Evolutionary conservation across 1,140 invertebrate genomes (phyloP), one percentile per base, ranked within the genome.

Genomic region (Zaprionus tsacasi): DNA sequence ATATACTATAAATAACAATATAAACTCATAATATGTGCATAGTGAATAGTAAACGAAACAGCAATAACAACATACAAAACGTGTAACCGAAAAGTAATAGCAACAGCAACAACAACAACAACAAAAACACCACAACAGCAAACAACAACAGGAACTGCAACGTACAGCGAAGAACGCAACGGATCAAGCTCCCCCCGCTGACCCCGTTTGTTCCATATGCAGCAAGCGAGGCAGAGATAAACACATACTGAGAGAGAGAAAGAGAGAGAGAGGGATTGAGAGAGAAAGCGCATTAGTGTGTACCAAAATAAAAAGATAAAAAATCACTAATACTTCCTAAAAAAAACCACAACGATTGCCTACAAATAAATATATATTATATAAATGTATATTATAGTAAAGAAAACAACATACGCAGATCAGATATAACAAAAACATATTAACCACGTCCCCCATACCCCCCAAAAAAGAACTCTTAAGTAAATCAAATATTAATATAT

Each of bases 241-340:
- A 21, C 8, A 25, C 6, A n/a, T n/a, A n/a, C n/a, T n/a, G n/a
- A 50, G 43, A 30, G 21, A 21, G 12, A 60, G 6, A 61, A 27
- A 57, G 43, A 8, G 27, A 71, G 35, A 27, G 61, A 33, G 50
- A 61, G 56, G 40, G 40, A 15, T 43, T 43, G 40, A 45, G 40
- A 15, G 43, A 76, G 58, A 70, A 64, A 69, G 65, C 52, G 54
- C 6, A 70, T 79, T 77, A 80, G 72, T 69, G 67, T 76, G 73
- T 79, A 75, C 36, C 25, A 61, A 59, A 63, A 43, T 25, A 63
- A 27, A 43, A 68, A 69, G 63, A n/a, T 36, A 55, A 61, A 66
- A 88, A 88, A 88, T 89, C 83, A 88, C 83, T 88, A 88, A 79
- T 88, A 88, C 83, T 88, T 88, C 83, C 83, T 88, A 87, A 80